Base-by-base conservation (phyloP, 2,888 invertebrate species). In the Scelioninae gen. 1 region DNA sequence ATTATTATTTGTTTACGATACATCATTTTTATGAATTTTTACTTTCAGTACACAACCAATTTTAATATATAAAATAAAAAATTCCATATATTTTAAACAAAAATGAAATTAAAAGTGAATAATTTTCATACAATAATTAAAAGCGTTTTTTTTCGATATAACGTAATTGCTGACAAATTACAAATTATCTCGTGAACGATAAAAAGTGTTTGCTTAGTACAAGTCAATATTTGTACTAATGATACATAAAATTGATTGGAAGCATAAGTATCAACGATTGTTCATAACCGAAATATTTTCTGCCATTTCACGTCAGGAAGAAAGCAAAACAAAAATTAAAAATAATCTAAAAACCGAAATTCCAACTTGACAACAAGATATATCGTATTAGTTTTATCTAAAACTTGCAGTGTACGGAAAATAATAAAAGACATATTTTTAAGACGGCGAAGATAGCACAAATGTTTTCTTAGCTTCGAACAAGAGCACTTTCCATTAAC, bases 191-290 rank as follows among this genome's bases (percentile, higher is more conserved):
- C 13, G n/a, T 16, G 40, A 40, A 53, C 43, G 72, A 72, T 72
- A 72, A 72, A 60, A 62, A 51, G 51, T 31, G 53, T 72, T 72
- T 72, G 53, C 45, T 62, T 34, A 72, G 72, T 55, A 45, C 72
- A 45, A 60, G 60, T 72, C 72, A 72, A 72, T 72, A 72, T 72
- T 72, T 62, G 53, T n/a, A 31, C 62, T 13, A 45, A 16, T 10
- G 62, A 72, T 72, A 71, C 72, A 62, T 72, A 71, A 72, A 40
- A 53, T 23, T 40, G 53, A 72, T 62, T 45, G 53, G 40, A 72
- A 51, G 32, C 49, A 60, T 23, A 49, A 49, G 49, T 49, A 13
- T 29, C 13, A 5, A 2, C 10, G 6, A 11, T 49, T 49, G 6
- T 10, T 49, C 49, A 10, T 29, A 10, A 29, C 9, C 13, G 10